Base-by-base conservation (phyloP, 2,113 vertebrate genomes). In the Caloenas nicobarica region DNA sequence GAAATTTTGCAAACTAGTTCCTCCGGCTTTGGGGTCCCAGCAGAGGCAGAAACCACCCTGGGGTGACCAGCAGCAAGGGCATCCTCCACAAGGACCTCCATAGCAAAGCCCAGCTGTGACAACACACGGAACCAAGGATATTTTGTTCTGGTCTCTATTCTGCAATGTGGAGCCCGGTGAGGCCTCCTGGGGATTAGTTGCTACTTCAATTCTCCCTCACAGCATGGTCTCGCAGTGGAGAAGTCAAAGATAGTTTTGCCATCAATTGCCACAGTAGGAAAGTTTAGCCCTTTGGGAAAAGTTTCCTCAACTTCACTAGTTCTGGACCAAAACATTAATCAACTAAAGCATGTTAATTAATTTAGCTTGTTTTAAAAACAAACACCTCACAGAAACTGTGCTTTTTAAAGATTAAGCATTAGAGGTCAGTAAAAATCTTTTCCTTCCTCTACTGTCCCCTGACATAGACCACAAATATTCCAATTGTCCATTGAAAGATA, bases 11-110 rank as follows among this genome's bases (percentile, higher is more conserved):
- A 17, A 56, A 51, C 19, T 42, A 62, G 13, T 31, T 79, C 34
- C 38, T 3, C 58, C 53, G 66, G 44, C 21, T n/a, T 28, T 3
- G 0, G 16, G 3, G 22, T 65, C 50, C 44, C 4, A 3, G 5
- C 5, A 5, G 61, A 22, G 31, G 18, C 40, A 74, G 48, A 89
- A 74, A 19, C 13, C 16, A 62, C 3, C 4, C 46, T 2, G 3
- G 21, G 6, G 33, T 8, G 26, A 46, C 11, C 29, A 53, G 12
- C 42, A 72, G 21, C 44, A 72, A 61, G 10, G 15, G 18, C 1
- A 0, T 50, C 53, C 48, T 50, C 16, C 58, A 80, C 13, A 33
- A 68, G 61, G 23, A 81, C 6, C 57, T 26, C 7, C 1, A 13
- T 5, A 13, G 50, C 36, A 66, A 89, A 86, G 57, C 26, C 53